phyloP scores from a whole-genome alignment of 2,797 vertebrate genomes.

The Macropus fuliginosus region DNA sequence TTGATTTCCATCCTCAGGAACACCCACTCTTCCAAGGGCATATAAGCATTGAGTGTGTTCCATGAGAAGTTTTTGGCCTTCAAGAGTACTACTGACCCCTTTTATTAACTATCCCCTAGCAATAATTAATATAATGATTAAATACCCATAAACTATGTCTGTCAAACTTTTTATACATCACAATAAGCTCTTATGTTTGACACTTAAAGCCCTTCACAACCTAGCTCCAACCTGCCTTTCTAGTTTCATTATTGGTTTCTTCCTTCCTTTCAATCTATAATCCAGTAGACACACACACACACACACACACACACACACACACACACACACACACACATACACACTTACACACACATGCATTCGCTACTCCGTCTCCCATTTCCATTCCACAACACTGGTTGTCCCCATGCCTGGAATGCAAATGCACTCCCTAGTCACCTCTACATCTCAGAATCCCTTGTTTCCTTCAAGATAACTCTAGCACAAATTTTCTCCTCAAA shows the following conservation, averaged over 20 bases:
- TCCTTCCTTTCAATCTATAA: not conserved
- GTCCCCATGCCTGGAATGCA: not conserved
- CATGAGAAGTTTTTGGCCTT: not conserved
- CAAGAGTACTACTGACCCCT: not conserved
- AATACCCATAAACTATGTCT: not conserved
- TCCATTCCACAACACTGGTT: not conserved
- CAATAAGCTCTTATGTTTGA: not conserved
- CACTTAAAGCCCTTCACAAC: not conserved
- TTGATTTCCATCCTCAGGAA: not conserved
- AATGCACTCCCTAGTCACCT: not conserved
- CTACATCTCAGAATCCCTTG: not conserved
- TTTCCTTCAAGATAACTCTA: not conserved
- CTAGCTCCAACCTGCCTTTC: not conserved
- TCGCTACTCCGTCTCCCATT: not conserved
- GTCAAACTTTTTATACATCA: not conserved
- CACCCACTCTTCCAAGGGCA: not conserved
- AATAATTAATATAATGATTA: not conserved
- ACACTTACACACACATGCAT: not conserved
- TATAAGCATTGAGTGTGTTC: not conserved
- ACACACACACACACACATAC: too few relatives aligned
- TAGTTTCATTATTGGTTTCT: not conserved
- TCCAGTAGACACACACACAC: not conserved
- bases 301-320: not conserved
- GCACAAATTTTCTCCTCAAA: not conserved
- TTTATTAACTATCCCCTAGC: not conserved